phyloP scores from a whole-genome alignment of 2,797 vertebrate species.

The Caiman crocodilus region DNA sequence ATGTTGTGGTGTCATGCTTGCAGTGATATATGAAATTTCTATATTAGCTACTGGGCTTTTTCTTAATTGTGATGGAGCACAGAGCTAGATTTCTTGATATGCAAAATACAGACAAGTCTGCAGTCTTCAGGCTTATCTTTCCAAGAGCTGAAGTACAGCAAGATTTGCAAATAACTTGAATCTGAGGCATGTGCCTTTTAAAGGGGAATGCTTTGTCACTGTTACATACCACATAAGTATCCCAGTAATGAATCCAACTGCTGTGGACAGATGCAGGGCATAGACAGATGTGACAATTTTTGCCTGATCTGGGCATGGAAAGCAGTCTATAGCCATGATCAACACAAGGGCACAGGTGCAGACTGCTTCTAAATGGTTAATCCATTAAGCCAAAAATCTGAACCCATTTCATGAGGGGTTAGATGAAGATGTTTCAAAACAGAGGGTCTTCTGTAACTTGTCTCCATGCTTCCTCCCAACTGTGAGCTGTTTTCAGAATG shows the following conservation, averaged over 20 bases:
- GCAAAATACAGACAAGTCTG: constrained; percentile 23
- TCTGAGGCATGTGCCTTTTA: background rate
- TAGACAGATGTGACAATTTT: background rate
- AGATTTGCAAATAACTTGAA: background rate
- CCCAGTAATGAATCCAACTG: background rate
- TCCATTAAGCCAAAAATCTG: too few relatives aligned
- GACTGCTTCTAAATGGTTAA: too few relatives aligned
- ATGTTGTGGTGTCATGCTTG: constrained; percentile 33
- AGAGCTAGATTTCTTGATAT: background rate
- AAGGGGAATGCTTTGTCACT: background rate
- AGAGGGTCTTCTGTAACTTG: too few relatives aligned
- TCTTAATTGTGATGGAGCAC: constrained; percentile 60
- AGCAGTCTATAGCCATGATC: too few relatives aligned
- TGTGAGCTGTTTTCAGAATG: too few relatives aligned
- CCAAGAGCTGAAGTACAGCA: background rate
- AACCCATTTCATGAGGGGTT: too few relatives aligned
- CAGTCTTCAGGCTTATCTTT: background rate
- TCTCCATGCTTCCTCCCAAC: too few relatives aligned
- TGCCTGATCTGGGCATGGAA: background rate
- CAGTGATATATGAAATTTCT: constrained; percentile 8
- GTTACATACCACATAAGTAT: background rate
- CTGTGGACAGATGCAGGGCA: background rate
- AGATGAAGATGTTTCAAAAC: too few relatives aligned
- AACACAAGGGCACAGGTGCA: too few relatives aligned
- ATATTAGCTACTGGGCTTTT: background rate